Evolutionary conservation across 2,888 invertebrate genomes (phyloP), one percentile per base, ranked within the genome.

Genomic region (Poecilus cupreus): DNA sequence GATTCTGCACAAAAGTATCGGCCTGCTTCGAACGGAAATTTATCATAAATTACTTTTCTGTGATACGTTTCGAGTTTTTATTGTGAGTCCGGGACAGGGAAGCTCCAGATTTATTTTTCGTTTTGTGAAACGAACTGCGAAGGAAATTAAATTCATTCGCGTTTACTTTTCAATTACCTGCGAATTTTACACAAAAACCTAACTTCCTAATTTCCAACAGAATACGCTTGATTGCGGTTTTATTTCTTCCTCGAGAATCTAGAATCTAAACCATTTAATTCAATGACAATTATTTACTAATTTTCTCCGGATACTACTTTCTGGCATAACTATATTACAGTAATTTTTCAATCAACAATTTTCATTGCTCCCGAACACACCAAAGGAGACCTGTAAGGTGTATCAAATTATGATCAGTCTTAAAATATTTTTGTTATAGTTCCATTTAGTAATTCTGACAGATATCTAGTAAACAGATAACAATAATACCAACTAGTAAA

Each of bases 61-160:
- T 24, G 70, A 51, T 51, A 76, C 37, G 24, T 57, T 76, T 54
- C 18, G 37, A 54, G 57, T 76, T 54, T 46, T 76, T 76, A 54
- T 76, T 76, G 76, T 76, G 76, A 26, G 20, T 13, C 32, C 26
- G 26, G n/a, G 26, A 60, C 24, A 60, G 39, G 16, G 72, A 46
- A 22, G 24, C 24, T 72, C 22, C 13, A 72, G 46, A 72, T 72
- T 72, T 72, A 46, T 72, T 72, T 72, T 72, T 72, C 72, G 22
- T 72, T 72, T 72, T 72, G 72, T 46, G 72, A 46, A 72, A 72
- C 46, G 72, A 72, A 72, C 32, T 46, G 72, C 72, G 72, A 46
- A 22, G 46, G 72, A 46, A 72, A 72, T 72, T 72, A 46, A 72
- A 72, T 72, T 72, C 46, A 72, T 72, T 72, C 72, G 10, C 24